A percentile compares a stretch with the other conserved stretches of the same genome.
Evolutionary conservation across 30 jellyfish, hydroid and myxozoan species (phyloP).

Genomic region (Chironex yamaguchii): DNA sequence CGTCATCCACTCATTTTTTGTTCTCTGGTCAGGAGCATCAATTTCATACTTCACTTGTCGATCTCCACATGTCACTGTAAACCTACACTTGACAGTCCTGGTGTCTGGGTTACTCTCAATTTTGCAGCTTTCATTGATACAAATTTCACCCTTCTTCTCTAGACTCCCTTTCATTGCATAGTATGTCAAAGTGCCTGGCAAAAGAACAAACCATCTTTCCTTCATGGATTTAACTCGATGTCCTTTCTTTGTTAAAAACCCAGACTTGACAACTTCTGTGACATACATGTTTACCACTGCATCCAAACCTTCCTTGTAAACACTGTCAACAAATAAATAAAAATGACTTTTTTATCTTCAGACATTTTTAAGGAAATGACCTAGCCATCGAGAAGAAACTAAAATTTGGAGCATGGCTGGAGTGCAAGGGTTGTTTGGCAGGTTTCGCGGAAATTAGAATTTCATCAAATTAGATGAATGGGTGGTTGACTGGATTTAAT

Average conservation of each 20-base stretch:
- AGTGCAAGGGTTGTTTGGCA: no score
- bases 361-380: no score
- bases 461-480: no score
- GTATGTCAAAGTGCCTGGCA: slow-evolving; percentile 77
- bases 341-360: not conserved
- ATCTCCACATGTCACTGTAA: slow-evolving; percentile 89
- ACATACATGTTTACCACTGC: slow-evolving; percentile 52
- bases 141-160: slow-evolving; percentile 81
- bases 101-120: slow-evolving; percentile 73
- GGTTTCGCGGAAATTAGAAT: no score
- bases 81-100: slow-evolving; percentile 75
- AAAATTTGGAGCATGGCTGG: no score
- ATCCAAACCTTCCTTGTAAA: slow-evolving; percentile 86
- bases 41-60: slow-evolving; percentile 72
- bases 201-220: slow-evolving; percentile 89
- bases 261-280: slow-evolving; percentile 79
- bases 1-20: slow-evolving; percentile 94
- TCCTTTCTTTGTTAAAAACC: slow-evolving; percentile 86
- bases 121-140: slow-evolving; percentile 49
- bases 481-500: no score
- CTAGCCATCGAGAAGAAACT: no score
- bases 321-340: slow-evolving; percentile 32
- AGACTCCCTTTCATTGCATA: slow-evolving; percentile 64
- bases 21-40: slow-evolving; percentile 86
- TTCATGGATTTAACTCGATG: slow-evolving; percentile 96